Conservation (phyloP, 2,888 invertebrate genomes). For the Drosophila diplacantha region DNA sequence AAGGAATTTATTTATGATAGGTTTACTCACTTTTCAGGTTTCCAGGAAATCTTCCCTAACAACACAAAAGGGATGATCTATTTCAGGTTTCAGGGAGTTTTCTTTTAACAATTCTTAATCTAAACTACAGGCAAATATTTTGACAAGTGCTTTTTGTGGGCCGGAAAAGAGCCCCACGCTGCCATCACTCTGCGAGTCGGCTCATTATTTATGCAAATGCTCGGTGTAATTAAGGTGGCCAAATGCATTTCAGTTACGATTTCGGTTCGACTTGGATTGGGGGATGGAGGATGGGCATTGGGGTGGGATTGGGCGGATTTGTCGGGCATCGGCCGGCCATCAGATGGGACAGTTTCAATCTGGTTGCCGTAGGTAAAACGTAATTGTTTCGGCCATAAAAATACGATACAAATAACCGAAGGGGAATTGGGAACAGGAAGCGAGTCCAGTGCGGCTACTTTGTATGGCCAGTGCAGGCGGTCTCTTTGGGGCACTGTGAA, state of each 20-base stretch:
- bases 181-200: not conserved
- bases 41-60: not conserved
- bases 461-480: conserved; percentile 48
- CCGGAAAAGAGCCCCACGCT: not conserved
- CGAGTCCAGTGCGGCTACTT: conserved; percentile 49
- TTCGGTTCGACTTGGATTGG: not conserved
- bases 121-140: not conserved
- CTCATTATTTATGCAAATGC: conserved; percentile 60
- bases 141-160: not conserved
- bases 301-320: not conserved
- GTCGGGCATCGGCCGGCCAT: conserved; percentile 2
- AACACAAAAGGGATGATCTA: not conserved
- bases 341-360: conserved; percentile 23
- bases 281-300: not conserved
- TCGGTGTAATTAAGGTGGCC: conserved; percentile 52
- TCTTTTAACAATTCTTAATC: not conserved
- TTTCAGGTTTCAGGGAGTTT: not conserved
- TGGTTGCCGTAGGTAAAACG: conserved; percentile 44
- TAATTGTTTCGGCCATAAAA: conserved; percentile 59
- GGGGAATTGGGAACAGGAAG: conserved; percentile 16
- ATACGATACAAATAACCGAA: conserved; percentile 39
- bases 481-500: not conserved
- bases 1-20: not conserved
- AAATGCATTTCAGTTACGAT: conserved; percentile 39
- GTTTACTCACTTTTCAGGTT: not conserved